Percentiles rank a stretch among this genome's conserved stretches.
Evolutionary conservation across 2,797 vertebrate species (phyloP).

Genomic region (Fistularia commersonii): DNA sequence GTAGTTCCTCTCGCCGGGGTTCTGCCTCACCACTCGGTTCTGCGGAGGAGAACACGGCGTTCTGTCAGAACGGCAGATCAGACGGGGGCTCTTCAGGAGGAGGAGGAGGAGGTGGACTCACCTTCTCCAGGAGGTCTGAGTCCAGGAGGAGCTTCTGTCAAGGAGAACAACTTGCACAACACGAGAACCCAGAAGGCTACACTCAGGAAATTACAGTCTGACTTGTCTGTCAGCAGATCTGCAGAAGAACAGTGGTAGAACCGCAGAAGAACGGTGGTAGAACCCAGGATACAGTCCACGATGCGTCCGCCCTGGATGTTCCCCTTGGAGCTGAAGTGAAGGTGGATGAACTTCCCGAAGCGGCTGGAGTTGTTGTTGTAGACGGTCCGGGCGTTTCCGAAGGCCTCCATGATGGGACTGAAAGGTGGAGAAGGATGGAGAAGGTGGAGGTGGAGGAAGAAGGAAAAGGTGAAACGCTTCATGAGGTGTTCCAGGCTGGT

Average conservation of each 20-base stretch:
- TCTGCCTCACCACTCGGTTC: slow-evolving; percentile 97
- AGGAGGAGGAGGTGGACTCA: slow-evolving; percentile 54
- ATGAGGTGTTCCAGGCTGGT: too few species aligned
- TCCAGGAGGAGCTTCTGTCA: slow-evolving; percentile 70
- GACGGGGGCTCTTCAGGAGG: rapidly evolving
- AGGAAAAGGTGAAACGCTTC: too few species aligned
- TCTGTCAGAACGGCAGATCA: neutral
- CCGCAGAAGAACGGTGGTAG: too few species aligned
- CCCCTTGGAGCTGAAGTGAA: slow-evolving; percentile 91
- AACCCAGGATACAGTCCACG: slow-evolving; percentile 93
- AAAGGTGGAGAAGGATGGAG: neutral
- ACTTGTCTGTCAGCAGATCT: neutral
- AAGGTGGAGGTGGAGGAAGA: too few species aligned
- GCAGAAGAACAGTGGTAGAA: too few species aligned
- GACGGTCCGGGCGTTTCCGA: slow-evolving; percentile 94
- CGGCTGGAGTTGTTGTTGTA: slow-evolving; percentile 99
- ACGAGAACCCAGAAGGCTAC: too few species aligned
- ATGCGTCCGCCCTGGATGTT: slow-evolving; percentile 96
- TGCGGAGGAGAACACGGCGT: slow-evolving; percentile 48
- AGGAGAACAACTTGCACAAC: slow-evolving; percentile 70
- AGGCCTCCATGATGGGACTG: slow-evolving; percentile 98
- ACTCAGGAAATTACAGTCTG: too few species aligned
- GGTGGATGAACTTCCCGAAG: slow-evolving; percentile 96
- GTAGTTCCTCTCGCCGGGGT: slow-evolving; percentile 95
- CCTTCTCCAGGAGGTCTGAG: slow-evolving; percentile 96